phyloP scores from a whole-genome alignment of 2,113 vertebrate species.

The Chiloscyllium plagiosum region DNA sequence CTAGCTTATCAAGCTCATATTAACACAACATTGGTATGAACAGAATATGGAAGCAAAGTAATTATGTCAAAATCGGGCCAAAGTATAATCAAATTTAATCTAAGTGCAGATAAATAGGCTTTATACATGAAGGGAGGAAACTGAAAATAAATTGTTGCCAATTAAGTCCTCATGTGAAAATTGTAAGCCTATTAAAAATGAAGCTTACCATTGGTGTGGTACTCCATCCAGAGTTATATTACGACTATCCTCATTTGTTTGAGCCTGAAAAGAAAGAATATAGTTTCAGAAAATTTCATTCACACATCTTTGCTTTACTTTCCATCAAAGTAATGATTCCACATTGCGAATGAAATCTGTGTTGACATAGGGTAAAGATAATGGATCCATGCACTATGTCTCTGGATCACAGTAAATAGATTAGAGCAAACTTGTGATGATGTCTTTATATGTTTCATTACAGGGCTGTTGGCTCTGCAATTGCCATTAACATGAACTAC shows the following conservation, averaged over 20 bases:
- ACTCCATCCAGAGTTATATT: background rate
- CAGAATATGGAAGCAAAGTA: background rate
- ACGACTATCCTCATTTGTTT: background rate
- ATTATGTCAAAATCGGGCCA: background rate
- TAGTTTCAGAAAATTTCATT: background rate
- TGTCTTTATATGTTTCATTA: background rate
- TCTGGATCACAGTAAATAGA: background rate
- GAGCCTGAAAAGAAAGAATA: background rate
- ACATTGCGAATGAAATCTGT: background rate
- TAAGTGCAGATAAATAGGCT: background rate
- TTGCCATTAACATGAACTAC: background rate
- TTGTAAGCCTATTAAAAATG: background rate
- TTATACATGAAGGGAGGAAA: background rate
- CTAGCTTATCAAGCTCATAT: background rate
- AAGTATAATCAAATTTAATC: background rate
- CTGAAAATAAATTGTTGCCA: background rate
- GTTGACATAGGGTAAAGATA: background rate
- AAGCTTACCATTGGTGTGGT: background rate
- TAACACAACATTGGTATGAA: background rate
- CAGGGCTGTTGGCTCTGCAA: background rate
- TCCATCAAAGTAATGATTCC: background rate
- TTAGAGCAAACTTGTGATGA: background rate
- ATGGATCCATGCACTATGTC: background rate
- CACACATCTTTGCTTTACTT: background rate
- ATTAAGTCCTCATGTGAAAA: background rate